phyloP scores from a whole-genome alignment of 2,113 vertebrate species.

The Sprattus sprattus region DNA sequence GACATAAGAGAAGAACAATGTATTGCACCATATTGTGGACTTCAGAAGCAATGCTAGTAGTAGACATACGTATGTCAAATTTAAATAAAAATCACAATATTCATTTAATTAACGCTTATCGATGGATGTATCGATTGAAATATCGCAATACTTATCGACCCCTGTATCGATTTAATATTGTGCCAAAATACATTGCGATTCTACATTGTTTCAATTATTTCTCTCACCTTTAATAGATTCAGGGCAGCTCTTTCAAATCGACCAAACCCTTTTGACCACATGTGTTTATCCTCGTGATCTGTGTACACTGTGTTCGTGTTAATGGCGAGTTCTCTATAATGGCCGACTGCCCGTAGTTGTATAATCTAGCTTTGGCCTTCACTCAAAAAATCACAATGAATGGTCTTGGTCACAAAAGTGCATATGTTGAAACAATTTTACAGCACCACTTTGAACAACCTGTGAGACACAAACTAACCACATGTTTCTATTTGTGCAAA shows the following conservation, averaged over 20 bases:
- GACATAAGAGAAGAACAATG: too few relatives aligned
- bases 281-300: neutral
- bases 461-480: neutral
- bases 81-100: too few relatives aligned
- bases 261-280: neutral
- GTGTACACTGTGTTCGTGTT: neutral
- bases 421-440: neutral
- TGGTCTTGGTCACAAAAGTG: neutral
- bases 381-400: constrained; percentile 12
- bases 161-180: too few relatives aligned
- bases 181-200: too few relatives aligned
- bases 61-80: too few relatives aligned
- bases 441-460: neutral
- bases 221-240: neutral
- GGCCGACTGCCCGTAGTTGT: neutral
- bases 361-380: neutral
- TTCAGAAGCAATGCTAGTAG: too few relatives aligned
- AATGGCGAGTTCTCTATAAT: neutral
- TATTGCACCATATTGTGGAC: too few relatives aligned
- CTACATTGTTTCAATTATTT: too few relatives aligned
- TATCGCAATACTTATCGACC: too few relatives aligned
- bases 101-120: too few relatives aligned
- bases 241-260: neutral
- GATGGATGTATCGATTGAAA: too few relatives aligned
- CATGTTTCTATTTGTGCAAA: neutral